phyloP scores from a whole-genome alignment of 2,888 invertebrate species.

The Lymantria monacha region DNA sequence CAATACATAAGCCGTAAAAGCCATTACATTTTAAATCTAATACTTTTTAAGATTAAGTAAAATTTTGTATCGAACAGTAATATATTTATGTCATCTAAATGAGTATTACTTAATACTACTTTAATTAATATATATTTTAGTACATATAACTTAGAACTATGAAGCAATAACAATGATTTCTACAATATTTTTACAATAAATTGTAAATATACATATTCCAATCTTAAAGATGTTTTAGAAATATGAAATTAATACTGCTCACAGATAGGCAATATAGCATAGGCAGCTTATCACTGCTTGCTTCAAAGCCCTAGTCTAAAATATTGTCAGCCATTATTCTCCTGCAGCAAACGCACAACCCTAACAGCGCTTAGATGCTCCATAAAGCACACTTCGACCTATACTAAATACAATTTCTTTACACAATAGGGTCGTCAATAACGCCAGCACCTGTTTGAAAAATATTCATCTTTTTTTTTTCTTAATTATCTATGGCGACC shows the following conservation, averaged over 20 bases:
- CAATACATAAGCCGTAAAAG: slow-evolving; percentile 22
- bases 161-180: slow-evolving; percentile 1
- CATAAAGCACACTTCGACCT: slow-evolving; percentile 28
- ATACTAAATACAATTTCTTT: slow-evolving; percentile 11
- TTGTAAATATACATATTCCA: not conserved
- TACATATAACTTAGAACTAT: slow-evolving; percentile 8
- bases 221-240: not conserved
- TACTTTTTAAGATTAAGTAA: slow-evolving; percentile 19
- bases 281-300: slow-evolving; percentile 9
- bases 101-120: slow-evolving; percentile 42
- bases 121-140: slow-evolving; percentile 24
- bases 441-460: slow-evolving; percentile 20
- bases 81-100: slow-evolving; percentile 25
- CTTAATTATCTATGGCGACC: slow-evolving; percentile 17
- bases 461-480: slow-evolving; percentile 2
- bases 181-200: not conserved
- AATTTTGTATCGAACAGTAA: slow-evolving; percentile 16
- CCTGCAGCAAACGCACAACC: slow-evolving; percentile 66
- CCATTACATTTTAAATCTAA: slow-evolving; percentile 9
- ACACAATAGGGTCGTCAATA: slow-evolving; percentile 19
- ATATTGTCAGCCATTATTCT: slow-evolving; percentile 78
- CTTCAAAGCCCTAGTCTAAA: slow-evolving; percentile 25
- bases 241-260: not conserved
- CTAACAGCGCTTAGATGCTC: slow-evolving; percentile 23
- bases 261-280: not conserved